A percentile compares a stretch with the other conserved stretches of the same genome.
Evolutionary conservation across 2,888 invertebrate genomes (phyloP).

Genomic region (Hirtodrosophila alboralis): DNA sequence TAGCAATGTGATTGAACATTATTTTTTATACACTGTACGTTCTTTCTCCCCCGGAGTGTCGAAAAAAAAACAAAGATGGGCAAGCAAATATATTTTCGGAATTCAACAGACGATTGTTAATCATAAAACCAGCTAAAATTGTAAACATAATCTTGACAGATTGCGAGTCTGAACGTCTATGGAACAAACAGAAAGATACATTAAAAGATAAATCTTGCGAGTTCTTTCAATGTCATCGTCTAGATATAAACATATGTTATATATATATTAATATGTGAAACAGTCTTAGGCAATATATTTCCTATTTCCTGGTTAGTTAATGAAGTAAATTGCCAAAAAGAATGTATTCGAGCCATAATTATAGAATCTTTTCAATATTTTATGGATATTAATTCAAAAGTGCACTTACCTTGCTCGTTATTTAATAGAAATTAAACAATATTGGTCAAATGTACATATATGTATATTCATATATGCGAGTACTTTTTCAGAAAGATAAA

Average conservation of each 20-base stretch:
- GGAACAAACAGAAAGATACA: constrained; percentile 12
- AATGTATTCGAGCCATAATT: neutral
- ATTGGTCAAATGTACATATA: no score
- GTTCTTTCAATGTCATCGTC: constrained; percentile 48
- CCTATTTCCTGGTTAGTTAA: constrained; percentile 1
- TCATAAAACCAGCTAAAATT: constrained; percentile 39
- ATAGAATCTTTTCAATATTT: no score
- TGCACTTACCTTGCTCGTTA: no score
- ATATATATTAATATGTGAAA: constrained; percentile 23
- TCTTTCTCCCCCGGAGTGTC: neutral
- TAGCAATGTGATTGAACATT: constrained; percentile 35
- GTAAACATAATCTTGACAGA: constrained; percentile 50
- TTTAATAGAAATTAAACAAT: no score
- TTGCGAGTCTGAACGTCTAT: constrained; percentile 10
- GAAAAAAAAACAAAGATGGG: neutral
- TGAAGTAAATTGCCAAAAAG: neutral
- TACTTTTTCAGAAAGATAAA: no score
- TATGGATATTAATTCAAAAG: no score
- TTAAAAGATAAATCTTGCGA: constrained; percentile 19
- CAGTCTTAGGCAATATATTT: constrained; percentile 7
- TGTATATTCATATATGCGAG: no score
- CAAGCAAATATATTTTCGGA: constrained; percentile 18
- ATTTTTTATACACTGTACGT: no score
- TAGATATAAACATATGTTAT: constrained; percentile 55
- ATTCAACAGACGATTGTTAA: constrained; percentile 51